Percentiles rank a stretch among this genome's conserved stretches.
phyloP scores from a whole-genome alignment of 2,113 vertebrate genomes.

The Ictalurus punctatus region DNA sequence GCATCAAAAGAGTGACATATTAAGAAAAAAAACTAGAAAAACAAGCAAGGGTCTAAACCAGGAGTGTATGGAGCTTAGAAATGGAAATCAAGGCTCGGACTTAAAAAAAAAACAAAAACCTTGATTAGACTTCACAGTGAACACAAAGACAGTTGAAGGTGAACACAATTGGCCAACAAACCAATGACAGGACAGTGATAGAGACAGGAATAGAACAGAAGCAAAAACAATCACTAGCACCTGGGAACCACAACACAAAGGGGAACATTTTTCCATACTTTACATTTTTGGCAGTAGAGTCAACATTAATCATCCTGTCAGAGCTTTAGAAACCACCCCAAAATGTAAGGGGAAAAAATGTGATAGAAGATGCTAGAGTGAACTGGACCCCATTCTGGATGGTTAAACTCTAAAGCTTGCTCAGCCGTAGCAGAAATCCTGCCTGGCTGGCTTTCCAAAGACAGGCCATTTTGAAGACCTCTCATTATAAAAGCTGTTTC shows the following conservation, averaged over 20 bases:
- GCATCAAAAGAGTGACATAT: not conserved
- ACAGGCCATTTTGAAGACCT: slow-evolving; percentile 64
- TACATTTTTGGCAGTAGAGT: slow-evolving; percentile 3
- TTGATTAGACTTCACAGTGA: not conserved
- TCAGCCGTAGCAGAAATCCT: slow-evolving; percentile 49
- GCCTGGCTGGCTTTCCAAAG: slow-evolving; percentile 68
- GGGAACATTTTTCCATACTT: not conserved
- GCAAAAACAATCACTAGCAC: not conserved
- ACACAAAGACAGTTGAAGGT: not conserved
- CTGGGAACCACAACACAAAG: not conserved
- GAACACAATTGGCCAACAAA: not conserved
- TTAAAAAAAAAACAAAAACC: not conserved
- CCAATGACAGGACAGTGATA: not conserved
- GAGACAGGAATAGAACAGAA: not conserved
- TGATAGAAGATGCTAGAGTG: slow-evolving; percentile 9
- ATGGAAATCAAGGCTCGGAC: not conserved
- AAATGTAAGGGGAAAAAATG: slow-evolving; percentile 35
- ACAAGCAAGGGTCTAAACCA: not conserved
- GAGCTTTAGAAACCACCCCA: slow-evolving; percentile 39
- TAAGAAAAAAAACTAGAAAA: not conserved
- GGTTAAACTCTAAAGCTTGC: slow-evolving; percentile 64
- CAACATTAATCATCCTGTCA: slow-evolving; percentile 61
- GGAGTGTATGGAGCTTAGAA: not conserved
- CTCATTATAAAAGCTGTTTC: slow-evolving; percentile 72
- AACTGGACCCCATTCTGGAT: not conserved